phyloP scores from a whole-genome alignment of 2,113 vertebrate species.

The Callocephalon fimbriatum region DNA sequence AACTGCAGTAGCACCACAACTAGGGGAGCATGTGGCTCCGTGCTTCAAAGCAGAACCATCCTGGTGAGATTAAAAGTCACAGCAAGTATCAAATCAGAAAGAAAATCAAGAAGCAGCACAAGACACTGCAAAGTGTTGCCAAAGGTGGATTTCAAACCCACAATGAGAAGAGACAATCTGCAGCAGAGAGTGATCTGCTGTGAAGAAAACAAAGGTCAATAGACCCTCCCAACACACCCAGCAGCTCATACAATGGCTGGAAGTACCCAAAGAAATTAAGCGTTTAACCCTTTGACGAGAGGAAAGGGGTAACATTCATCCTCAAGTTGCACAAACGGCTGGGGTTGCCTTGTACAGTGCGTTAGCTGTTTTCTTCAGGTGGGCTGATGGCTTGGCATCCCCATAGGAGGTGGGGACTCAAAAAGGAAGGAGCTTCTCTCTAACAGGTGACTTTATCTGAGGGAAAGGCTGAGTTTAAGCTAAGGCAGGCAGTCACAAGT shows the following conservation, averaged over 20 bases:
- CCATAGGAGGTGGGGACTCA: rapidly evolving
- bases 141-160: not conserved
- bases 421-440: not conserved
- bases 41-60: not conserved
- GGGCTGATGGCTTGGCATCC: not conserved
- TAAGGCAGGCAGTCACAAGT: not conserved
- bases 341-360: not conserved
- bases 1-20: not conserved
- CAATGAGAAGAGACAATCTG: not conserved
- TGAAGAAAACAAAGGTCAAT: not conserved
- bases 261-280: not conserved
- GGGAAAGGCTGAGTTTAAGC: not conserved
- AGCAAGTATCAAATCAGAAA: not conserved
- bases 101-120: not conserved
- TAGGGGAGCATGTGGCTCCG: not conserved
- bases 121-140: not conserved
- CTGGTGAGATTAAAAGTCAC: not conserved
- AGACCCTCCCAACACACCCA: slow-evolving; percentile 6
- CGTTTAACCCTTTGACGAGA: not conserved
- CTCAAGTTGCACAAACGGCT: not conserved
- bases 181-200: not conserved
- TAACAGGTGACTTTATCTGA: not conserved
- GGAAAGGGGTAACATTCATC: not conserved
- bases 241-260: not conserved
- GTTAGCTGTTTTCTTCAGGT: not conserved